Base-by-base conservation (phyloP, 2,113 vertebrate species). In the Tretioscincus oriximinensis region DNA sequence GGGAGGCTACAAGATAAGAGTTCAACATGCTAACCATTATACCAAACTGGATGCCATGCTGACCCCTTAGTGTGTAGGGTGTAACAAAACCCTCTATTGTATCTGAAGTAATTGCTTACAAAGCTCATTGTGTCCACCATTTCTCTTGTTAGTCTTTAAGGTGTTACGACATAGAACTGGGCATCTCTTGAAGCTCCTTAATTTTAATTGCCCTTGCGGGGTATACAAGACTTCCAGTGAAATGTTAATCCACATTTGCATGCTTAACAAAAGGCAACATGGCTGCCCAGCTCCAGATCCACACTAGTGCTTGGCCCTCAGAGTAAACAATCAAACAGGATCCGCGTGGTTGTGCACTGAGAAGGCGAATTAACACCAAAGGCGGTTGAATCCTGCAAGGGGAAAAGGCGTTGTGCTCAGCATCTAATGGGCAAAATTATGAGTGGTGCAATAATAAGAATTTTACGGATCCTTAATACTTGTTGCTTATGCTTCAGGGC, bases 401-500 rank as follows among this genome's bases (percentile, higher is more conserved):
- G 35, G 58, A 80, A 89, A 87, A 81, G 76, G 77, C 67, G 35
- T 61, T 74, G 87, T 86, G 87, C 84, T 90, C 83, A 75, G 80
- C 81, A 87, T 87, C 76, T 81, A 61, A 91, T 81, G 81, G 81
- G 84, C 68, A 81, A 80, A 71, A 88, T 87, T 88, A 90, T 77
- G 73, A 65, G 69, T 76, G 74, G 35, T 69, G 60, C 60, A 84
- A 84, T 71, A 84, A 81, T 69, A 69, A 85, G 81, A 79, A 16
- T 8, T 66, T 85, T 84, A 22, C 79, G 83, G 85, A 81, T 41
- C 79, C 67, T 63, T 79, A 83, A 54, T 78, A 86, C 67, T 77
- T 73, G n/a, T 5, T 61, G 77, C 61, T 78, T 80, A 76, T 83
- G 65, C 78, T 84, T 80, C 80, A 64, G 45, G 79, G 28, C 74